Evolutionary conservation across 2,113 vertebrate species (phyloP).

Genomic region (Zapornia atra): DNA sequence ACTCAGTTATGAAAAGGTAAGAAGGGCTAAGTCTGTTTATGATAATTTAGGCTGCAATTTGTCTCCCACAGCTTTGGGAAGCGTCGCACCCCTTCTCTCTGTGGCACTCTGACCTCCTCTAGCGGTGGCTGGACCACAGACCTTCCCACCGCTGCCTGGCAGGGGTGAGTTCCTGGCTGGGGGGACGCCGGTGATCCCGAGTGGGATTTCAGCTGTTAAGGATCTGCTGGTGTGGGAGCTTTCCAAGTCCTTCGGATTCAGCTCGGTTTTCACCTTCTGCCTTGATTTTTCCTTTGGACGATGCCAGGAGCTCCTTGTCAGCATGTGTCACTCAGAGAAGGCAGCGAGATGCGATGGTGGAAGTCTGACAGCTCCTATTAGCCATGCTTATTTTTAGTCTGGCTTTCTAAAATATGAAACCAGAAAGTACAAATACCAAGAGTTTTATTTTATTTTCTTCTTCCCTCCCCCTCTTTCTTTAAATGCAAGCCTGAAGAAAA

Average conservation of each 20-base stretch:
- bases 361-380: background rate
- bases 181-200: background rate
- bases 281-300: background rate
- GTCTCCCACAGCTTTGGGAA: background rate
- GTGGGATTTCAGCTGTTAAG: background rate
- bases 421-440: background rate
- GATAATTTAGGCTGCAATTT: background rate
- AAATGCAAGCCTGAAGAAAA: background rate
- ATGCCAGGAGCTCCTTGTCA: background rate
- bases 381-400: background rate
- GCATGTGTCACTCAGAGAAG: background rate
- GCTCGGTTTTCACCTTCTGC: background rate
- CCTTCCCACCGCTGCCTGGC: background rate
- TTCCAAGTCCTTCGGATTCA: background rate
- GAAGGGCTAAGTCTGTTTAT: background rate
- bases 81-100: background rate
- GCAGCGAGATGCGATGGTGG: background rate
- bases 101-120: slow-evolving; percentile 65
- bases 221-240: background rate
- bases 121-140: background rate
- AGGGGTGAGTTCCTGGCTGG: background rate
- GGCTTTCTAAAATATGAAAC: background rate
- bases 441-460: background rate
- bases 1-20: accelerated
- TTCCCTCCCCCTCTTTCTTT: background rate